Evolutionary conservation across 1,140 invertebrate species (phyloP).

Genomic region (Calephelis nemesis): DNA sequence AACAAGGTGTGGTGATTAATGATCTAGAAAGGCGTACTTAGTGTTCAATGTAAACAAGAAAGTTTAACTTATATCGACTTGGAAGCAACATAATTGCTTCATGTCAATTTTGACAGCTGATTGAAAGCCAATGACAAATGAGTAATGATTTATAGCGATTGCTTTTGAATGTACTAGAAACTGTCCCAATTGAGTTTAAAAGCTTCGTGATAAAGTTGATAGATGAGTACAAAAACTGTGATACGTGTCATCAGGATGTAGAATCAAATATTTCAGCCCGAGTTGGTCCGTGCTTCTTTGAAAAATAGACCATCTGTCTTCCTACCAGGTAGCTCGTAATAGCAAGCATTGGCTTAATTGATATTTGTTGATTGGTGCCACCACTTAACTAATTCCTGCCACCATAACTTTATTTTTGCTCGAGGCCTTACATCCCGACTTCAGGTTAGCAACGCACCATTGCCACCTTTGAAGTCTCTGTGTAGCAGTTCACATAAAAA

Average conservation of each 20-base stretch:
- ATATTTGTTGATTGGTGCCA: no score
- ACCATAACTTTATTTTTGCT: no score
- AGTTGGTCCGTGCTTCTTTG: no score
- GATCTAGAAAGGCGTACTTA: conserved; percentile 30
- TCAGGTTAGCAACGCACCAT: no score
- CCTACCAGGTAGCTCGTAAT: no score
- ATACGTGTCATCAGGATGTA: neutral
- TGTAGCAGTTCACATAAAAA: no score
- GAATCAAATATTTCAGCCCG: no score
- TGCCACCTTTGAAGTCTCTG: no score
- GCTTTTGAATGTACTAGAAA: neutral
- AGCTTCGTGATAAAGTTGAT: neutral
- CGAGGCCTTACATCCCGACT: no score
- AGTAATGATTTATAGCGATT: conserved; percentile 3
- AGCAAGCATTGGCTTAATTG: no score
- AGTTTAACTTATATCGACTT: conserved; percentile 50
- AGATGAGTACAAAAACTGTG: neutral
- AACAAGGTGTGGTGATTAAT: conserved; percentile 45
- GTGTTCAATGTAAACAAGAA: conserved; percentile 43
- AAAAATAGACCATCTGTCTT: no score
- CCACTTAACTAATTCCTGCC: no score
- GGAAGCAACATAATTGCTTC: conserved; percentile 43
- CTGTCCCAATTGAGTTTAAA: neutral
- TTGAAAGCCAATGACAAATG: conserved; percentile 26
- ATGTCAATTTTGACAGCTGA: conserved; percentile 52